These are phyloP conservation scores for Metacarcinus magister DNA, from an alignment of 2,888 invertebrate genomes.

Conservation along the genomic window DNA sequence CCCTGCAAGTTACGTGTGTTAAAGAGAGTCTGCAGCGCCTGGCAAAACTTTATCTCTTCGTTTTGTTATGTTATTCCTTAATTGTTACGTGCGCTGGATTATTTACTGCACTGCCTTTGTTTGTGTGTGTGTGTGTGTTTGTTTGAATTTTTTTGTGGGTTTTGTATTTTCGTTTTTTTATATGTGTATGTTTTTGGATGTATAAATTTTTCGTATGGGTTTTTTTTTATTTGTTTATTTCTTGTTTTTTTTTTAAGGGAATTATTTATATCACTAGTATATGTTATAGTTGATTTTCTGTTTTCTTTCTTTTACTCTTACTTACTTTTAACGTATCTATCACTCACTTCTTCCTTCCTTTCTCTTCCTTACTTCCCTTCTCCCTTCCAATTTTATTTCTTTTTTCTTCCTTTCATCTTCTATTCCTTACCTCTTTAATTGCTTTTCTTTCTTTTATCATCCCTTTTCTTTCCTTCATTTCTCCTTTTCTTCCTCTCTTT, in stretches of 20 bases:
- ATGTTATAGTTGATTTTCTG: no score
- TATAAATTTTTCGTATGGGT: no score
- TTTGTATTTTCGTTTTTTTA: no score
- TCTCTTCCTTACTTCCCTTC: background rate
- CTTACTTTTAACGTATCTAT: background rate
- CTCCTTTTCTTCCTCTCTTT: background rate
- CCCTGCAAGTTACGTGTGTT: background rate
- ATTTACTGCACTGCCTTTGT: no score
- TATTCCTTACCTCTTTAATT: background rate
- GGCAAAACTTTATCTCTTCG: background rate
- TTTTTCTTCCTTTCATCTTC: background rate
- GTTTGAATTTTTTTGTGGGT: no score
- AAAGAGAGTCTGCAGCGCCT: background rate
- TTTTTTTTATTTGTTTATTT: no score
- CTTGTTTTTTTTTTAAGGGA: no score
- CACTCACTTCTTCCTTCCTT: background rate
- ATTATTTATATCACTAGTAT: no score
- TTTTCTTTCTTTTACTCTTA: no score
- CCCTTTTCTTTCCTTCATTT: background rate
- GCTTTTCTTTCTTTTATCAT: background rate
- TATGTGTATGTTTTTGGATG: no score
- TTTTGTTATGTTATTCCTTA: background rate
- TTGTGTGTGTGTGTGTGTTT: no score
- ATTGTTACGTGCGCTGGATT: background rate
- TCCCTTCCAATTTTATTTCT: slow-evolving; percentile 55